Conservation (phyloP, 2,797 vertebrate species). For the Takifugu ocellatus region DNA sequence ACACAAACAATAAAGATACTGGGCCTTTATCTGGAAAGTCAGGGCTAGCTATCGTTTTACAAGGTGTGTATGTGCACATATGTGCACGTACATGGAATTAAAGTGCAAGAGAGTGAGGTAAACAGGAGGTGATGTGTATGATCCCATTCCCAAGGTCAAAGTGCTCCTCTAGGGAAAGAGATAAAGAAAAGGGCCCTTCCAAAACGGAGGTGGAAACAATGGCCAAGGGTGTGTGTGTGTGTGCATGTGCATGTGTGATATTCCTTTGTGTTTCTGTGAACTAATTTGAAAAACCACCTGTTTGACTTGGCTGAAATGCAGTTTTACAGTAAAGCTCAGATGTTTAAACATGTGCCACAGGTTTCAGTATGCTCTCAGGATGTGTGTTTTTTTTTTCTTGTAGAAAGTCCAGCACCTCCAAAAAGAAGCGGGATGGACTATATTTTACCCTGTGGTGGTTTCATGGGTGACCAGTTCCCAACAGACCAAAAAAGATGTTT, state of each 20-base stretch:
- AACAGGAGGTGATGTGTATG: constrained; percentile 66
- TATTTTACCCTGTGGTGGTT: too few relatives aligned
- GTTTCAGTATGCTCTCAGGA: too few relatives aligned
- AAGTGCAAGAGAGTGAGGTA: constrained; percentile 49
- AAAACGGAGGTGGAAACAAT: constrained; percentile 67
- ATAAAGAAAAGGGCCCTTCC: constrained; percentile 62
- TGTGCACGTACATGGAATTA: constrained; percentile 14
- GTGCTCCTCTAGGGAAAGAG: constrained; percentile 58
- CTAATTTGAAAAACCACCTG: not conserved
- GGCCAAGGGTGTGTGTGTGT: constrained; percentile 24
- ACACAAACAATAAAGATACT: constrained; percentile 20
- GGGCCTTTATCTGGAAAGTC: constrained; percentile 30
- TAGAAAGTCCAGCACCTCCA: too few relatives aligned
- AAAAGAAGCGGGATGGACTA: too few relatives aligned
- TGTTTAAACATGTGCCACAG: too few relatives aligned
- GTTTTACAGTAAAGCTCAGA: too few relatives aligned
- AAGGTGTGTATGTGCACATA: constrained; percentile 18
- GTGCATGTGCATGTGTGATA: not conserved
- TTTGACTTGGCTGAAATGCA: not conserved
- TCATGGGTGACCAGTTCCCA: too few relatives aligned
- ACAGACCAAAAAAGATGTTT: too few relatives aligned
- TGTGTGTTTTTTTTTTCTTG: too few relatives aligned
- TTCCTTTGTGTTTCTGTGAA: not conserved
- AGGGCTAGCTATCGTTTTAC: constrained; percentile 22
- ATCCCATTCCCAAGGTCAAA: constrained; percentile 63